Percentiles rank a stretch among this genome's conserved stretches.
phyloP scores from a whole-genome alignment of 2,113 vertebrate genomes.

The Percina caprodes region DNA sequence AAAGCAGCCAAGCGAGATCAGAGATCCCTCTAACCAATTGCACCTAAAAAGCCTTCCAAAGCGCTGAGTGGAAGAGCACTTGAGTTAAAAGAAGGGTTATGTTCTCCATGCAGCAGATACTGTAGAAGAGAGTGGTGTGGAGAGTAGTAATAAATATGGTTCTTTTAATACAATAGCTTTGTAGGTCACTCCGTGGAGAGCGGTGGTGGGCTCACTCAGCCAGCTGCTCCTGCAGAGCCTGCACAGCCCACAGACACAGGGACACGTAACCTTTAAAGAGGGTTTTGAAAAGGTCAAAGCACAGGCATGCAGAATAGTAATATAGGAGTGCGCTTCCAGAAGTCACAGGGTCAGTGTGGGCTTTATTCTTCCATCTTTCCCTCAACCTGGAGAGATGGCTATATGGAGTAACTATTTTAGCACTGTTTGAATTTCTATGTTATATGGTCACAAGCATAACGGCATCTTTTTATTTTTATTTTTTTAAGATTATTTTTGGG shows the following conservation, averaged over 20 bases:
- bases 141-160: slow-evolving; percentile 78
- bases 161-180: slow-evolving; percentile 85
- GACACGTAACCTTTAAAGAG: slow-evolving; percentile 83
- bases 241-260: slow-evolving; percentile 66
- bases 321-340: slow-evolving; percentile 68
- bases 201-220: slow-evolving; percentile 66
- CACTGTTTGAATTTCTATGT: slow-evolving; percentile 6
- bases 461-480: neutral
- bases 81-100: slow-evolving; percentile 74
- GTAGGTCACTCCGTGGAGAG: slow-evolving; percentile 80
- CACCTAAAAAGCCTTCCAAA: slow-evolving; percentile 74
- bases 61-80: slow-evolving; percentile 67
- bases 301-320: slow-evolving; percentile 80
- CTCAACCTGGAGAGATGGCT: slow-evolving; percentile 25
- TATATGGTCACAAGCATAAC: slow-evolving; percentile 13
- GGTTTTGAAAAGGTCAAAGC: slow-evolving; percentile 84
- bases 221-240: slow-evolving; percentile 63
- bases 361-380: slow-evolving; percentile 58
- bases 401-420: slow-evolving; percentile 30
- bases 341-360: slow-evolving; percentile 74
- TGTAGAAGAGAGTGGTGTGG: slow-evolving; percentile 57
- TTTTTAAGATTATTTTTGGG: too few species aligned
- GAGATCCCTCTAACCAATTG: slow-evolving; percentile 61
- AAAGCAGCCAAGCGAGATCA: slow-evolving; percentile 61
- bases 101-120: slow-evolving; percentile 53